Base-by-base conservation (phyloP, 1,140 invertebrate species). In the Drosophila littoralis region DNA sequence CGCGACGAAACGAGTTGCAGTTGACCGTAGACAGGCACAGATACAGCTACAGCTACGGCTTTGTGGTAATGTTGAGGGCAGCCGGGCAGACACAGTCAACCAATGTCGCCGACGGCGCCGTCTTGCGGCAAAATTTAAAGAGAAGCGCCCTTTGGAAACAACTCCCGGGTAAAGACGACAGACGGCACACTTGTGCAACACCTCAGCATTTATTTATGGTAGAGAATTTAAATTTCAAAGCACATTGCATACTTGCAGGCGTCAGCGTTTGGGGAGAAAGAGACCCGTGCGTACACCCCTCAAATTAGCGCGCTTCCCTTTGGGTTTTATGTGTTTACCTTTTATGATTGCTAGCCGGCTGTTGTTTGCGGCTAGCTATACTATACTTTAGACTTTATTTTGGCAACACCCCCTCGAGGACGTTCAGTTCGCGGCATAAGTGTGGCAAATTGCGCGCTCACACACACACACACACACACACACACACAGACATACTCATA, bases 391-490 rank as follows among this genome's bases (percentile, higher is more conserved):
- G 52, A 72, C 38, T 66, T 67, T 67, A 59, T 75, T 85, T 85
- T 70, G 82, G 59, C 59, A 71, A 58, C 55, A 59, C 63, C 52
- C 70, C 35, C 12, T 43, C 15, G 46, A 28, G 22, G 22, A 2
- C 28, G 38, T 13, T n/a, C 28, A 51, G 43, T 12, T 28, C 22
- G 46, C n/a, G 32, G 38, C 59, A 66, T 76, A 86, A 86, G 75
- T 86, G 82, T 86, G 82, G 82, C 82, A 86, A 86, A 86, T 86
- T 81, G 82, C 82, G 64, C 35, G 40, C 69, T 22, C 63, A 22
- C 40, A 51, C 64, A 35, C 12, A 17, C 51, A 54, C 51, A 54
- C 51, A 54, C 51, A 17, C 13, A 54, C n/a, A n/a, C 55, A 13
- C 38, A 36, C 58, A 70, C 42, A 51, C 33, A 28, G 32, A 43